These are phyloP conservation scores for Proisotoma minuta DNA, from an alignment of 2,888 invertebrate genomes.

Conservation along the genomic window DNA sequence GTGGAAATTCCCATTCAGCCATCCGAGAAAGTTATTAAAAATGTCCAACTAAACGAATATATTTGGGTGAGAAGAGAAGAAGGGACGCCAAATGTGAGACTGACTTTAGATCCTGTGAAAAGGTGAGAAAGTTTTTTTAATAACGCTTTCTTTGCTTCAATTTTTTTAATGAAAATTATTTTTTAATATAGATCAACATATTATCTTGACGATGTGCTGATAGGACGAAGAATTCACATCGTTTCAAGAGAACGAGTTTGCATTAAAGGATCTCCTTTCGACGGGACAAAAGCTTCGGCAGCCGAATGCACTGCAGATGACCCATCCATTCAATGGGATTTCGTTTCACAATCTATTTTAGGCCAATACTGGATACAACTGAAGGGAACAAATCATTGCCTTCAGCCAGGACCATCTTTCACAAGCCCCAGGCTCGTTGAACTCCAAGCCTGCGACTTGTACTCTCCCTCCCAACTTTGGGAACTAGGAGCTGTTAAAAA, in stretches of 20 bases:
- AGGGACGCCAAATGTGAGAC: not conserved
- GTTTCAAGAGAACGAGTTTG: conserved; percentile 25
- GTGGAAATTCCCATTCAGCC: no score
- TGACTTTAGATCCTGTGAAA: not conserved
- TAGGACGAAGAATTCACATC: conserved; percentile 14
- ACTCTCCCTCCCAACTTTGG: conserved; percentile 30
- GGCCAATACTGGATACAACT: conserved; percentile 32
- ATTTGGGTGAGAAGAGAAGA: conserved; percentile 1
- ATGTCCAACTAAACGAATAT: not conserved
- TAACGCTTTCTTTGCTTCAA: not conserved
- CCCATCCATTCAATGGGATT: conserved; percentile 28
- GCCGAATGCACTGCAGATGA: conserved; percentile 25
- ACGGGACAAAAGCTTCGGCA: conserved; percentile 22
- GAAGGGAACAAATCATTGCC: conserved; percentile 26
- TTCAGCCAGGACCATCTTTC: conserved; percentile 24
- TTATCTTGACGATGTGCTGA: conserved; percentile 14
- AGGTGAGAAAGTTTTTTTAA: no score
- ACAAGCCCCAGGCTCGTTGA: conserved; percentile 10
- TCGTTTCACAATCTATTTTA: no score
- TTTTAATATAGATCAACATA: conserved; percentile 14
- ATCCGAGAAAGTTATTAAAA: not conserved
- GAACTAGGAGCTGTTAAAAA: conserved; percentile 22
- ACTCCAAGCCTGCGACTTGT: conserved; percentile 24
- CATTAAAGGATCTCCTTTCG: conserved; percentile 25
- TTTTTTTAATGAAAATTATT: not conserved